A percentile compares a stretch with the other conserved stretches of the same genome.
Evolutionary conservation across 92 coral and sea anemone species (phyloP).

Genomic region (Montipora capitata): DNA sequence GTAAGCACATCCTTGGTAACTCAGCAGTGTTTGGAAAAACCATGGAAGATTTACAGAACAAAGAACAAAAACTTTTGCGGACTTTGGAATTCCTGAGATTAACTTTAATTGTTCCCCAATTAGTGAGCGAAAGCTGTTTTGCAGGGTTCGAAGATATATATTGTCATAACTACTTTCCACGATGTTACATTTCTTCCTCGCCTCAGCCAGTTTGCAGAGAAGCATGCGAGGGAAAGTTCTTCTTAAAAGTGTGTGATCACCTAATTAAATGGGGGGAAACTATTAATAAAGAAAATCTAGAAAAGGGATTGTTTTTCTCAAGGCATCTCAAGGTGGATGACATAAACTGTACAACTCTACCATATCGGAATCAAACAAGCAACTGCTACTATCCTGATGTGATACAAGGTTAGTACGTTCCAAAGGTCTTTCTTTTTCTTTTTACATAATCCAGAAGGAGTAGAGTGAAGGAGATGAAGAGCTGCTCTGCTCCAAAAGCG

Average conservation of each 20-base stretch:
- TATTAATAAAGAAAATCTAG: background rate
- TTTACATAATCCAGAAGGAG: background rate
- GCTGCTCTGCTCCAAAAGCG: too few species aligned
- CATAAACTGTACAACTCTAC: slow-evolving; percentile 23
- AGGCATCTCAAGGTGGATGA: background rate
- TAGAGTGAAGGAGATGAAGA: too few species aligned
- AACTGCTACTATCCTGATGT: slow-evolving; percentile 30
- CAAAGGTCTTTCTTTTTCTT: background rate
- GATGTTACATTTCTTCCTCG: slow-evolving; percentile 21
- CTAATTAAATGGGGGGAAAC: background rate
- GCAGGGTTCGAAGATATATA: slow-evolving; percentile 19
- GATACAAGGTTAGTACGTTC: slow-evolving; percentile 18
- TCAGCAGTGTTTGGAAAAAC: background rate
- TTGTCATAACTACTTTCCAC: slow-evolving; percentile 40
- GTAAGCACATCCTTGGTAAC: slow-evolving; percentile 8
- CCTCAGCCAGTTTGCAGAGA: slow-evolving; percentile 40
- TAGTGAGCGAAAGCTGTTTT: background rate
- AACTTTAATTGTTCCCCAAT: background rate
- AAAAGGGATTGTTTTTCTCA: too few species aligned
- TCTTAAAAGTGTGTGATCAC: background rate
- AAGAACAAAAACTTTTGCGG: background rate
- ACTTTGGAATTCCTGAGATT: background rate
- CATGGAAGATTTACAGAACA: background rate
- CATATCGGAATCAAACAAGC: slow-evolving; percentile 29
- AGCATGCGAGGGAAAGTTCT: background rate